These are phyloP conservation scores for Eristalis tenax DNA, from an alignment of 2,888 invertebrate genomes.

Conservation along the genomic window DNA sequence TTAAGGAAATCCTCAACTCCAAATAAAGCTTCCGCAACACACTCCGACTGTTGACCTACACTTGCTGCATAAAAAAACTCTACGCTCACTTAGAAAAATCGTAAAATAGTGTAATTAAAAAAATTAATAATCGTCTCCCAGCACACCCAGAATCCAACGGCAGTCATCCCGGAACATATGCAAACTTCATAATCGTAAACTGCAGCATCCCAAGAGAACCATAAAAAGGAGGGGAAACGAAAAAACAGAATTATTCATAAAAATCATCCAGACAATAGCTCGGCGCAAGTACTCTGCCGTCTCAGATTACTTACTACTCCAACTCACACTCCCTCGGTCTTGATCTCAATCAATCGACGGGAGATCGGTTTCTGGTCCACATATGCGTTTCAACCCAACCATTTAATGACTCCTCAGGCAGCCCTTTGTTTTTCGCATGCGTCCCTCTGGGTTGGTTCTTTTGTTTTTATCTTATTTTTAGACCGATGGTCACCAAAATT, in stretches of 20 bases:
- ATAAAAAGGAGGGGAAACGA: conserved; percentile 26
- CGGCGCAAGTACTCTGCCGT: conserved; percentile 44
- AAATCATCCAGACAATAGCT: conserved; percentile 49
- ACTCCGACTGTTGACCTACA: conserved; percentile 27
- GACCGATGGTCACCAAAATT: conserved; percentile 50
- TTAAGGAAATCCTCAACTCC: not conserved
- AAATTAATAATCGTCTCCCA: not conserved
- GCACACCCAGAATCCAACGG: not conserved
- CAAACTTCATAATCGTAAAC: conserved; percentile 4
- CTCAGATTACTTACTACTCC: conserved; percentile 62
- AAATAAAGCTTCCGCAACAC: not conserved
- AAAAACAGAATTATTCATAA: conserved; percentile 27
- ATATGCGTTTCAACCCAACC: conserved; percentile 49
- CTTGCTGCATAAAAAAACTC: not conserved
- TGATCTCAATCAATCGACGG: conserved; percentile 65
- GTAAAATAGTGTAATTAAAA: conserved; percentile 10
- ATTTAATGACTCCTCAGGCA: conserved; percentile 51
- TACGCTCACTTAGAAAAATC: not conserved
- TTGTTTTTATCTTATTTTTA: conserved; percentile 56
- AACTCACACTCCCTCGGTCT: conserved; percentile 39
- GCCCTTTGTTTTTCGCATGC: conserved; percentile 61
- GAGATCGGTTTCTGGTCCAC: conserved; percentile 67
- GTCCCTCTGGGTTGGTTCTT: conserved; percentile 43
- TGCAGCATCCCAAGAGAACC: conserved; percentile 21
- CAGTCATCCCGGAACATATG: conserved; percentile 11